These are phyloP conservation scores for Lagodon rhomboides DNA, from an alignment of 2,797 vertebrate genomes.

Conservation along the genomic window DNA sequence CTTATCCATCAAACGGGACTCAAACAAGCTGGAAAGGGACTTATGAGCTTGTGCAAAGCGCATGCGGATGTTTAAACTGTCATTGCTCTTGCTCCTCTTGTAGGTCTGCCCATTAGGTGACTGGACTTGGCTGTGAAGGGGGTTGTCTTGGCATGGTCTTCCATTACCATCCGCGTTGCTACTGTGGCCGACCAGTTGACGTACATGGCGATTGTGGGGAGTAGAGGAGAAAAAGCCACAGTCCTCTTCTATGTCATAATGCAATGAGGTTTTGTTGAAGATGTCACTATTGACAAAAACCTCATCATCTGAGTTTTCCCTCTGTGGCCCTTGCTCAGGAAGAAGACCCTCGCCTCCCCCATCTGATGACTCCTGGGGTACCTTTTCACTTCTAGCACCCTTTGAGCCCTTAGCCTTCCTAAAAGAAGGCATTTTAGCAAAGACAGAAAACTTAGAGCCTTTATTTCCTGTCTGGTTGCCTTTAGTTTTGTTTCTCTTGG, in stretches of 20 bases:
- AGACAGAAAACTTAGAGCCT: conserved; percentile 83
- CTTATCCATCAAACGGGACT: conserved; percentile 86
- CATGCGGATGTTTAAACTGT: conserved; percentile 87
- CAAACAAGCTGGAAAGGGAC: conserved; percentile 91
- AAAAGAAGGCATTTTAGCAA: conserved; percentile 88
- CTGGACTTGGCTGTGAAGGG: conserved; percentile 51
- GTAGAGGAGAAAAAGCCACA: conserved; percentile 36
- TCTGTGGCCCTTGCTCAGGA: conserved; percentile 53
- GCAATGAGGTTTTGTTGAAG: conserved; percentile 64
- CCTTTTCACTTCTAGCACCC: conserved; percentile 48
- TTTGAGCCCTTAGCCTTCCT: conserved; percentile 72
- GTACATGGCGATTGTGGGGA: conserved; percentile 41
- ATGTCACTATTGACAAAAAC: conserved; percentile 75
- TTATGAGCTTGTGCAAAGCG: conserved; percentile 90
- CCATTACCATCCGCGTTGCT: conserved; percentile 21
- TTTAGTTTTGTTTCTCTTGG: conserved; percentile 77
- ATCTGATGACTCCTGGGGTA: conserved; percentile 42
- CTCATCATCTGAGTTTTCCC: conserved; percentile 80
- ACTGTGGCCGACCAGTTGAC: conserved; percentile 46
- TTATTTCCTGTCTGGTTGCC: conserved; percentile 68
- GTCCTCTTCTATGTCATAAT: conserved; percentile 61
- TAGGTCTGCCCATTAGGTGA: conserved; percentile 70
- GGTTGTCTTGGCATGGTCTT: conserved; percentile 46
- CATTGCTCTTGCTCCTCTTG: conserved; percentile 84
- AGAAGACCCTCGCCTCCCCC: conserved; percentile 41